Base-by-base conservation (phyloP, 2,888 invertebrate species). In the Petrolisthes cinctipes region DNA sequence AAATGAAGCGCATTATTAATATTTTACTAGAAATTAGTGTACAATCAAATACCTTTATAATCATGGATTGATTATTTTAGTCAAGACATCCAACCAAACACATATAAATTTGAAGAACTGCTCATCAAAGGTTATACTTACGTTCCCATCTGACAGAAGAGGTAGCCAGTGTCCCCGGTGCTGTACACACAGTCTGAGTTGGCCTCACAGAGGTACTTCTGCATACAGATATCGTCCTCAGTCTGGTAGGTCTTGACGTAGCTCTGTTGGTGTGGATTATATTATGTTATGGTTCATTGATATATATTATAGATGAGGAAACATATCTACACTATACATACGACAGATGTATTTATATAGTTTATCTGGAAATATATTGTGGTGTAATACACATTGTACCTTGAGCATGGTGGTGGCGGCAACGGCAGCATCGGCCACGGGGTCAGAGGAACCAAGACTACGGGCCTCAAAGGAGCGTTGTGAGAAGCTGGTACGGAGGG, bases 111-210 rank as follows among this genome's bases (percentile, higher is more conserved):
- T 37, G 2, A 37, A 37, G 37, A 37, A 37, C 37, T 37, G 37
- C 37, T 37, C 37, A 37, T 37, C 37, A 37, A 37, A 37, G 71
- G n/a, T 71, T 14, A 6, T 17, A 95, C 97, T 96, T 94, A 97
- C 97, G 97, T 96, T 95, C 97, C 97, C 92, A 97, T 94, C 93
- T 97, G 97, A 92, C 97, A 97, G 95, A 97, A 97, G 92, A 97
- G 95, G 92, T 96, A 96, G 54, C 94, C 93, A 76, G 94, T 93
- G 89, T 94, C 96, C 94, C 93, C 96, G 94, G 93, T 95, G 92
- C 97, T 97, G 82, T 95, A 94, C 56, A 96, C 95, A 93, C 97
- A 98, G 92, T 97, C 97, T 83, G 95, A 95, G 93, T 97, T 97
- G 53, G 97, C 97, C 92, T 97, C 97, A 92, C 98, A 98, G 91